A percentile compares a stretch with the other conserved stretches of the same genome.
Conservation (phyloP, 2,888 invertebrate genomes). For the Barypeithes pellucidus region DNA sequence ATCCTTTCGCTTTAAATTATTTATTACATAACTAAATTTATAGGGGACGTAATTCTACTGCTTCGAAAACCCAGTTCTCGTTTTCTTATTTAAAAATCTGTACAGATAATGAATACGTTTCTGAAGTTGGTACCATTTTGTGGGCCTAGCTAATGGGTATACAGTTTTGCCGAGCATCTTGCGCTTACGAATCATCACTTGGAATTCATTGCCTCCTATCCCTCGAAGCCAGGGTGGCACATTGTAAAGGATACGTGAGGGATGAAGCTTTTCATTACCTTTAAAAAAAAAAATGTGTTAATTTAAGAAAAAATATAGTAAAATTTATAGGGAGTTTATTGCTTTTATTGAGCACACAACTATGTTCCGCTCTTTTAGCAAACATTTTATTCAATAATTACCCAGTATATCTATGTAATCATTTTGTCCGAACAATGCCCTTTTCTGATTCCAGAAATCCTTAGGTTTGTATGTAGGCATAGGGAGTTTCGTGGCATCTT, state of each 20-base stretch:
- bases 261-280: conserved; percentile 87
- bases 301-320: too few relatives aligned
- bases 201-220: conserved; percentile 88
- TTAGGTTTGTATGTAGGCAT: conserved; percentile 83
- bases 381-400: conserved; percentile 20
- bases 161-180: conserved; percentile 77
- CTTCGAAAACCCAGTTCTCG: conserved; percentile 76
- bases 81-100: conserved; percentile 85
- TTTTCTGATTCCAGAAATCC: conserved; percentile 83
- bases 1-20: background rate
- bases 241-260: conserved; percentile 87
- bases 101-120: conserved; percentile 85
- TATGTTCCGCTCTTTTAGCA: too few relatives aligned
- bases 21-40: conserved; percentile 9
- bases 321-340: too few relatives aligned
- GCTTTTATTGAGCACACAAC: too few relatives aligned
- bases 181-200: conserved; percentile 82
- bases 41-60: conserved; percentile 33
- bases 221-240: conserved; percentile 94
- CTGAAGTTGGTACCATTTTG: conserved; percentile 84
- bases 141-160: conserved; percentile 79
- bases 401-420: conserved; percentile 95
- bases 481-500: conserved; percentile 72
- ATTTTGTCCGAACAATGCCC: conserved; percentile 94
- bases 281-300: background rate